Conservation (phyloP, 2,797 vertebrate genomes). For the Hippoglossus hippoglossus region DNA sequence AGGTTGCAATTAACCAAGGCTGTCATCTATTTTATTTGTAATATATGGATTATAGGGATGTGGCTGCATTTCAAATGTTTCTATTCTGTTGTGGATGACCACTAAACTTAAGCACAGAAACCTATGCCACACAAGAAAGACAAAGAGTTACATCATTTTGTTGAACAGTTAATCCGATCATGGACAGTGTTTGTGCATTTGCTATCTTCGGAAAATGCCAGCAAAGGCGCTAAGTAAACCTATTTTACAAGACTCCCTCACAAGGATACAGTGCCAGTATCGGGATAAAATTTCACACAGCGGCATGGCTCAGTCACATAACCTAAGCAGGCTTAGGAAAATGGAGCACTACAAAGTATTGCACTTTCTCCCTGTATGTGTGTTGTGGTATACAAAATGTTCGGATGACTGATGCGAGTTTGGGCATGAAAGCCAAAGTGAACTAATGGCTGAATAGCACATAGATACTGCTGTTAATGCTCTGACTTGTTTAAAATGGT, state of each 20-base stretch:
- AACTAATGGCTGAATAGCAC: conserved; percentile 79
- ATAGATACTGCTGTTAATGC: conserved; percentile 79
- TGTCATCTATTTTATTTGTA: conserved; percentile 72
- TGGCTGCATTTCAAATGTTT: conserved; percentile 59
- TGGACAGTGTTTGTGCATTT: conserved; percentile 86
- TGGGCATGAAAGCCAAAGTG: conserved; percentile 68
- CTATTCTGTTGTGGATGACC: conserved; percentile 76
- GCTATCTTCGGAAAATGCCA: conserved; percentile 88
- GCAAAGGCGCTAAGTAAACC: conserved; percentile 88
- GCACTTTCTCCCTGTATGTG: conserved; percentile 76
- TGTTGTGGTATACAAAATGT: conserved; percentile 66
- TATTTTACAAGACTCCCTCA: conserved; percentile 90
- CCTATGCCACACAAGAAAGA: conserved; percentile 86
- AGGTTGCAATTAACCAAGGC: conserved; percentile 64
- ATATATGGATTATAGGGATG: conserved; percentile 75
- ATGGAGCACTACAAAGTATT: conserved; percentile 82
- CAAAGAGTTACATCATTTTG: conserved; percentile 90
- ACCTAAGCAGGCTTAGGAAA: conserved; percentile 86
- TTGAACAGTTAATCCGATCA: conserved; percentile 88
- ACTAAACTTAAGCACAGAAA: conserved; percentile 82
- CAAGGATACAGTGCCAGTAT: conserved; percentile 86
- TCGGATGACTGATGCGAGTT: conserved; percentile 70
- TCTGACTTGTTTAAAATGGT: conserved; percentile 80
- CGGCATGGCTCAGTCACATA: conserved; percentile 85
- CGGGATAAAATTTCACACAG: conserved; percentile 88